A percentile compares a stretch with the other conserved stretches of the same genome.
Conservation (phyloP, 2,113 vertebrate species). For the Hyaena hyaena region DNA sequence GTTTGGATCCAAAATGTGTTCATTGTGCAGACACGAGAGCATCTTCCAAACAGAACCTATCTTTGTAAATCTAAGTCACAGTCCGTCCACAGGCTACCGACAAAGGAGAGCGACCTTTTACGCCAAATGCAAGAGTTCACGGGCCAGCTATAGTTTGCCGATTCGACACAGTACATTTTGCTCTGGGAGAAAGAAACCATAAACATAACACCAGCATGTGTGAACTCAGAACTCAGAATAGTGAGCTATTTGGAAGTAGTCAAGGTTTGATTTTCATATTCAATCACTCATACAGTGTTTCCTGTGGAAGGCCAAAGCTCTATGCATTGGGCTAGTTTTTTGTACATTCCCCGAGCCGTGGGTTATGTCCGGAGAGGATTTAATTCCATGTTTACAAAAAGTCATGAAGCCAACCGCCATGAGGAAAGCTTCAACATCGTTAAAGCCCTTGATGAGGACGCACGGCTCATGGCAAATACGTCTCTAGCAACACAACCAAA, state of each 20-base stretch:
- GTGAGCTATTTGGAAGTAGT: background rate
- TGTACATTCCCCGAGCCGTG: background rate
- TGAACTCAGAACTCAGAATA: background rate
- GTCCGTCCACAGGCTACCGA: background rate
- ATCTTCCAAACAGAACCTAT: background rate
- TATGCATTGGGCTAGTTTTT: rapidly evolving
- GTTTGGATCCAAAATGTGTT: background rate
- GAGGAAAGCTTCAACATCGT: background rate
- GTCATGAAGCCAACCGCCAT: background rate
- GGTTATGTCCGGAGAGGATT: background rate
- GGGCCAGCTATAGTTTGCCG: background rate
- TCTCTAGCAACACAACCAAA: background rate
- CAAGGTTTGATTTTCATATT: background rate
- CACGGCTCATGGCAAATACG: background rate
- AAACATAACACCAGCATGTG: background rate
- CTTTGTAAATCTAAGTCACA: background rate
- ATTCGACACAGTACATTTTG: background rate
- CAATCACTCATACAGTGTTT: rapidly evolving
- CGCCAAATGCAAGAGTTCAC: background rate
- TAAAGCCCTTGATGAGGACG: background rate
- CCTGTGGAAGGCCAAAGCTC: background rate
- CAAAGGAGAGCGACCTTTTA: background rate
- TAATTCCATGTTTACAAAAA: background rate
- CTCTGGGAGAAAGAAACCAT: background rate
- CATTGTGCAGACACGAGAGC: background rate